Evolutionary conservation across 2,888 invertebrate species (phyloP).

Genomic region (Zygothrica quintamaculata): DNA sequence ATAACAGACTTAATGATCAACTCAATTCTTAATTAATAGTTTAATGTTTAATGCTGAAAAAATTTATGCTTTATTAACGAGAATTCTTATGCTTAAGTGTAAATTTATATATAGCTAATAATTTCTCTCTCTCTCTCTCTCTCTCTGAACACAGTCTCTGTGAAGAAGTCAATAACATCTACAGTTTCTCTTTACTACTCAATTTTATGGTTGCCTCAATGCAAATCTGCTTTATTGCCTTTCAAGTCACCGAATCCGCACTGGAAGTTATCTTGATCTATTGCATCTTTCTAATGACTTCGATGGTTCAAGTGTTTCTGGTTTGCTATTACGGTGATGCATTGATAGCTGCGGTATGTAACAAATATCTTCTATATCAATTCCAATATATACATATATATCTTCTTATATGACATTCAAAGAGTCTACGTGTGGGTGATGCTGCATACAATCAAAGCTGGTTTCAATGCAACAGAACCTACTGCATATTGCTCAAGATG

Average conservation of each 20-base stretch:
- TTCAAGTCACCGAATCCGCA: conserved; percentile 78
- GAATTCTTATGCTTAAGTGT: too few species aligned
- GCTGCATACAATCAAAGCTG: conserved; percentile 81
- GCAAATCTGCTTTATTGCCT: conserved; percentile 82
- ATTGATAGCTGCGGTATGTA: conserved; percentile 74
- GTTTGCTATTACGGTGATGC: conserved; percentile 81
- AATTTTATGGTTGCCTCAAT: conserved; percentile 81
- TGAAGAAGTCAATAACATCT: conserved; percentile 65
- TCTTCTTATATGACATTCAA: neutral
- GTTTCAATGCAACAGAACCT: conserved; percentile 69
- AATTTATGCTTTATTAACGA: too few species aligned
- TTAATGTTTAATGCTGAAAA: too few species aligned
- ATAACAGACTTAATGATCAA: neutral
- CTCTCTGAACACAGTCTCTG: conserved; percentile 59
- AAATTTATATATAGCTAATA: neutral
- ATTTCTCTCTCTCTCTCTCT: neutral
- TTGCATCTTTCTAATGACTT: conserved; percentile 74
- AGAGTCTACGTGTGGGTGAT: conserved; percentile 76
- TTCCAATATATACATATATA: too few species aligned
- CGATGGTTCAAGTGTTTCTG: conserved; percentile 79
- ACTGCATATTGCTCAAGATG: conserved; percentile 66
- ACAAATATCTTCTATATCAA: too few species aligned
- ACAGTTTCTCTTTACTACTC: conserved; percentile 75
- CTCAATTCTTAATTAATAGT: neutral
- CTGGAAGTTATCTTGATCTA: conserved; percentile 75